phyloP scores from a whole-genome alignment of 2,797 vertebrate species.

The Mastacembelus armatus region DNA sequence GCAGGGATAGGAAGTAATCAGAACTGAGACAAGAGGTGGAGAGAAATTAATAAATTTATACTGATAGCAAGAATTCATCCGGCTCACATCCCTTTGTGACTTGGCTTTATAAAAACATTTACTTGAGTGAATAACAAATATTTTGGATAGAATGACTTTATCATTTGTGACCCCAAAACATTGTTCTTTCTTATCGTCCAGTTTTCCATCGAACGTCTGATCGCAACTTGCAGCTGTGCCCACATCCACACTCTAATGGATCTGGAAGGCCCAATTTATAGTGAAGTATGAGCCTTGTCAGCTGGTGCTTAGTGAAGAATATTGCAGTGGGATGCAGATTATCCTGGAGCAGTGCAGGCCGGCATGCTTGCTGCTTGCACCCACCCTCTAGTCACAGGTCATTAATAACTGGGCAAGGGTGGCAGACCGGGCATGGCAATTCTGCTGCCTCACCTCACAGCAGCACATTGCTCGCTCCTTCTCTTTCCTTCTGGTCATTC shows the following conservation, averaged over 20 bases:
- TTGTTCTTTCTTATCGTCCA: conserved; percentile 1
- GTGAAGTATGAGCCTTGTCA: conserved; percentile 66
- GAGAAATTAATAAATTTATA: conserved; percentile 23
- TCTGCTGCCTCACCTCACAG: conserved; percentile 13
- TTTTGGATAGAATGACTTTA: conserved; percentile 7
- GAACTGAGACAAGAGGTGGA: not conserved
- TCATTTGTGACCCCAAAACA: not conserved
- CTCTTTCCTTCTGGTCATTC: not conserved
- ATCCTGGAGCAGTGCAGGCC: conserved; percentile 42
- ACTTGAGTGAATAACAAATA: conserved; percentile 6
- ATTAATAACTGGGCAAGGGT: conserved; percentile 44
- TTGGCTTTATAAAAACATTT: conserved; percentile 26
- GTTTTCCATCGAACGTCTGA: conserved; percentile 23
- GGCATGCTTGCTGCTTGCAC: conserved; percentile 25
- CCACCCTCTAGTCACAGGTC: conserved; percentile 54
- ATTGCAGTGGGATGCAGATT: conserved; percentile 66
- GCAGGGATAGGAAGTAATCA: conserved; percentile 33
- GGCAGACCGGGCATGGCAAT: conserved; percentile 12
- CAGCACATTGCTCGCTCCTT: not conserved
- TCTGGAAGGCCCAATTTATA: conserved; percentile 50
- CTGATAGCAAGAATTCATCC: conserved; percentile 46
- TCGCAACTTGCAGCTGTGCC: conserved; percentile 21
- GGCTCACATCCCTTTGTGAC: not conserved
- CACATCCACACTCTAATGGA: conserved; percentile 35
- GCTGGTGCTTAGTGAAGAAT: conserved; percentile 54